Conservation (phyloP, 2,888 invertebrate species). For the Malthinus seriepunctatus region DNA sequence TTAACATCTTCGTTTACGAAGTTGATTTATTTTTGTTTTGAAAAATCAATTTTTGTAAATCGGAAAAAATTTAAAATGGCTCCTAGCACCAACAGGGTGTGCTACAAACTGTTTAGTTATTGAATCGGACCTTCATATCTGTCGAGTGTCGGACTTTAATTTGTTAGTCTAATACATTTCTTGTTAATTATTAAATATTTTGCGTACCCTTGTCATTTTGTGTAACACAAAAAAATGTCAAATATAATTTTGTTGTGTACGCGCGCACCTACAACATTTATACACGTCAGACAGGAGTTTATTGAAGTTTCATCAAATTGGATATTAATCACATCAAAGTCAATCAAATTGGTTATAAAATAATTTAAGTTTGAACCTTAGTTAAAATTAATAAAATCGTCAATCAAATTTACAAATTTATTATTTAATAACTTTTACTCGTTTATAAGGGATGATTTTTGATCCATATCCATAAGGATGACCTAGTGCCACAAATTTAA, state of each 20-base stretch:
- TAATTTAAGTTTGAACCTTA: neutral
- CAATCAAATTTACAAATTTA: neutral
- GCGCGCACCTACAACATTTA: neutral
- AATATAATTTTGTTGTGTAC: conserved; percentile 4
- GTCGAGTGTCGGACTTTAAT: neutral
- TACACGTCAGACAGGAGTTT: too few species aligned
- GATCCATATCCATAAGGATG: too few species aligned
- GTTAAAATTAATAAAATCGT: conserved; percentile 3
- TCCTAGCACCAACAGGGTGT: too few species aligned
- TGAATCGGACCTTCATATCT: conserved; percentile 1
- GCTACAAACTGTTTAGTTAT: neutral
- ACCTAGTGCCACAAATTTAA: too few species aligned
- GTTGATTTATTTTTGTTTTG: too few species aligned
- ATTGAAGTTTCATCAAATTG: conserved; percentile 5
- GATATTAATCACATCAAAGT: conserved; percentile 3
- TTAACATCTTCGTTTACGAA: too few species aligned
- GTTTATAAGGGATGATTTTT: neutral
- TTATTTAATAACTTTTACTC: neutral
- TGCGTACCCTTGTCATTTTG: conserved; percentile 4
- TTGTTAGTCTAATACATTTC: conserved; percentile 2
- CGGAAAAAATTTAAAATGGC: too few species aligned
- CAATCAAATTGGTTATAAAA: neutral
- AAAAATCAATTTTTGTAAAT: too few species aligned
- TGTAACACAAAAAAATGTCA: conserved; percentile 1
- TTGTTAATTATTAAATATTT: neutral